Conservation (phyloP, 2,888 invertebrate species). For the Autographa gamma region DNA sequence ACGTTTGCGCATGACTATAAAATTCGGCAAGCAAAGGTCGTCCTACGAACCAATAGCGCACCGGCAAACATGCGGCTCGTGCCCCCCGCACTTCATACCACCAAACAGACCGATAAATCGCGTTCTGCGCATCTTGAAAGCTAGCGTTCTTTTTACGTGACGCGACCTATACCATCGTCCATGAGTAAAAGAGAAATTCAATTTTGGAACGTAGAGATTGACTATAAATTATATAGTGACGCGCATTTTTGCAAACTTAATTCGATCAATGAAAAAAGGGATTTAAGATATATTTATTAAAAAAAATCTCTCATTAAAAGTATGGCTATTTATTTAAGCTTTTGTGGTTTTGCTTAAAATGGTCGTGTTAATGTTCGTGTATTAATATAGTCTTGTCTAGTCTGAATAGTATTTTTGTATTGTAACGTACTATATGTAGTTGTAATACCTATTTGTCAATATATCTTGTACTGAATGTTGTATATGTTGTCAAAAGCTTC, state of each 20-base stretch:
- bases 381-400: slow-evolving; percentile 50
- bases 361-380: slow-evolving; percentile 24
- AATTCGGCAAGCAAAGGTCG: too few species aligned
- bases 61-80: too few species aligned
- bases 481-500: slow-evolving; percentile 3
- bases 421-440: slow-evolving; percentile 29
- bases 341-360: slow-evolving; percentile 9
- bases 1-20: too few species aligned
- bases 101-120: too few species aligned
- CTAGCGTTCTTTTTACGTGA: too few species aligned
- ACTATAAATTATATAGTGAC: neutral
- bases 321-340: neutral
- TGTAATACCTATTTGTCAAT: slow-evolving; percentile 22
- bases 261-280: neutral
- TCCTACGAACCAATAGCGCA: too few species aligned
- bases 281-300: neutral
- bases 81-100: too few species aligned
- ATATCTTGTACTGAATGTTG: slow-evolving; percentile 40
- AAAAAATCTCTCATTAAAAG: neutral
- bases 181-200: too few species aligned
- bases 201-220: too few species aligned
- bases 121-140: too few species aligned
- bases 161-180: too few species aligned
- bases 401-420: slow-evolving; percentile 59
- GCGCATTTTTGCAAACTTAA: neutral